Evolutionary conservation across 2,797 vertebrate genomes (phyloP).

Genomic region (Xenops minutus): DNA sequence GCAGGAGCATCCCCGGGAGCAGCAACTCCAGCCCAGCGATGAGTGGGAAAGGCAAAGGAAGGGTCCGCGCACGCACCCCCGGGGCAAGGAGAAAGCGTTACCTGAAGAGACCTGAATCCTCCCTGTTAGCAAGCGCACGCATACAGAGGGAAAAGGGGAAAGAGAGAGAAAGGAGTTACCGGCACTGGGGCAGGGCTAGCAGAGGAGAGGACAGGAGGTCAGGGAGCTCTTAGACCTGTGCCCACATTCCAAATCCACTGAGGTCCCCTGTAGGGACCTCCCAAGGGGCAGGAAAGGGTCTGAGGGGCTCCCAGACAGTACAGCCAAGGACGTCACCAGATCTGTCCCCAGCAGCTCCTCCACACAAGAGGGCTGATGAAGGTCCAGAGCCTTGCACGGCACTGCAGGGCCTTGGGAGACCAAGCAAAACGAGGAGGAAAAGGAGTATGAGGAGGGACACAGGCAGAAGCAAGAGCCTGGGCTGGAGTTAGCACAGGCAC

Average conservation of each 20-base stretch:
- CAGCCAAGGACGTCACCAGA: not conserved
- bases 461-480: constrained; percentile 7
- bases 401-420: not conserved
- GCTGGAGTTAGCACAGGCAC: constrained; percentile 6
- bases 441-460: not conserved
- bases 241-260: not conserved
- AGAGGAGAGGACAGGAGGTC: not conserved
- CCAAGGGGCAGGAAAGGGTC: not conserved
- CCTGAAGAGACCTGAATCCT: constrained; percentile 98
- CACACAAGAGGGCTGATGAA: not conserved
- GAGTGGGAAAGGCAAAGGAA: not conserved
- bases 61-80: not conserved
- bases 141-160: constrained; percentile 77
- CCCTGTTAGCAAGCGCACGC: constrained; percentile 89
- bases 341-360: not conserved
- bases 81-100: constrained; percentile 77
- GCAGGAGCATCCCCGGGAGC: not conserved
- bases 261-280: not conserved
- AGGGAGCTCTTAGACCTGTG: not conserved
- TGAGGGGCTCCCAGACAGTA: not conserved
- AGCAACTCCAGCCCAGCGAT: not conserved
- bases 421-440: not conserved
- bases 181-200: not conserved
- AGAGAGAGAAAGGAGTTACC: constrained; percentile 78
- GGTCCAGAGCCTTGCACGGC: not conserved